Evolutionary conservation across 2,888 invertebrate genomes (phyloP).

Genomic region (Callimorpha dominula): DNA sequence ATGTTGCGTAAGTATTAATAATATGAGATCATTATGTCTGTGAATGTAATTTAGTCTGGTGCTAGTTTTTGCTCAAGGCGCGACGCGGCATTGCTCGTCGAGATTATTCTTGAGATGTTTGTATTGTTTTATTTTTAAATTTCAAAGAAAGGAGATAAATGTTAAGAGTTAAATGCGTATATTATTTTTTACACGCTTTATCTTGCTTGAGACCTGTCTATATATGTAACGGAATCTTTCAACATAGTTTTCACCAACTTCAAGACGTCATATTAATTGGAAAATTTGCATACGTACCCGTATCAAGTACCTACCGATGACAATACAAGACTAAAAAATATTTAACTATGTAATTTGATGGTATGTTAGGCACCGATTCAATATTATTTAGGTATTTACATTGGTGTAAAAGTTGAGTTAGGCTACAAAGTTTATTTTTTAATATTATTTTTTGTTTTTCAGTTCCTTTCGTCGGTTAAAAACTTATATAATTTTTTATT

Average conservation of each 20-base stretch:
- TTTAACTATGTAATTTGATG: too few species aligned
- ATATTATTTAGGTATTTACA: too few species aligned
- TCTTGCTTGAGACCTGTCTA: not conserved
- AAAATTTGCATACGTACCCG: too few species aligned
- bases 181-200: not conserved
- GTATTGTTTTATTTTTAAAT: not conserved
- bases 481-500: too few species aligned
- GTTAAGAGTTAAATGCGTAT: not conserved
- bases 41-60: conserved; percentile 30
- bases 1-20: conserved; percentile 41
- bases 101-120: not conserved
- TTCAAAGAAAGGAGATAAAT: not conserved
- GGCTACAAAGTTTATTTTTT: too few species aligned
- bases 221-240: not conserved
- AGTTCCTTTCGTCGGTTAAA: not conserved
- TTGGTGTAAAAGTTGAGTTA: too few species aligned
- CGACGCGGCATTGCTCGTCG: conserved; percentile 5
- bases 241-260: too few species aligned
- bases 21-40: conserved; percentile 32
- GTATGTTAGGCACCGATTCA: too few species aligned
- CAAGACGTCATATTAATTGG: too few species aligned
- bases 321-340: too few species aligned
- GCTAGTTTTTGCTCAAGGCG: conserved; percentile 10
- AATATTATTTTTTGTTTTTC: not conserved
- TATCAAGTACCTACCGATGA: too few species aligned